Base-by-base conservation (phyloP, 1,140 invertebrate species). In the Drosophila watanabei region DNA sequence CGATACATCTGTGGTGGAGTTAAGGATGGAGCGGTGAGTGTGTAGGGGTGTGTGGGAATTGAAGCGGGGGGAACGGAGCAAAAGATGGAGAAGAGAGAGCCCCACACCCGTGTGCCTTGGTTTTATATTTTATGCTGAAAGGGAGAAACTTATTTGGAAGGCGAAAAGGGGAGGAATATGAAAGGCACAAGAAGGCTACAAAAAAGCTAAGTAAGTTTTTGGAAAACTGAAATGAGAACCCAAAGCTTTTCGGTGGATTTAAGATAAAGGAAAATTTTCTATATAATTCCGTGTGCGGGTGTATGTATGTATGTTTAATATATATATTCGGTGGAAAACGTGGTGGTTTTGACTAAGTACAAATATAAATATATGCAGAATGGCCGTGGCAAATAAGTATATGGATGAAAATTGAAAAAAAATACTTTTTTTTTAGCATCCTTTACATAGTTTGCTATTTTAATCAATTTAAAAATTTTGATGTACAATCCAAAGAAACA, bases 181-280 rank as follows among this genome's bases (percentile, higher is more conserved):
- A 66, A 43, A 63, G 49, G 14, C 33, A 65, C 70, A 24, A 7
- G 75, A 77, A 33, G 24, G 32, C 51, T 57, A 84, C 76, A 85
- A 72, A 82, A 83, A 82, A 69, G 75, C 69, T 49, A 68, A 82
- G 52, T 62, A 66, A 79, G 61, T 68, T 87, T 77, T 80, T 64
- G 9, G 76, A 77, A 87, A 87, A 88, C 62, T 65, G 28, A 39
- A 57, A 39, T 39, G 54, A 28, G 37, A 65, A 43, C 62, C 32
- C 57, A 43, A 33, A 61, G 62, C 70, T 80, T 57, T 57, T 57
- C 62, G 68, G 56, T 77, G 63, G 20, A 56, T 28, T 78, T 85
- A 85, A 80, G 82, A 85, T 78, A 80, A 78, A 69, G 64, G 64
- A 86, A 82, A 61, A 70, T 72, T 51, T 54, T 68, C 35, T 80